Evolutionary conservation across 35 echinoderm and acorn worm species (phyloP), one percentile per base, ranked within the genome.

Genomic region (Anneissia japonica): DNA sequence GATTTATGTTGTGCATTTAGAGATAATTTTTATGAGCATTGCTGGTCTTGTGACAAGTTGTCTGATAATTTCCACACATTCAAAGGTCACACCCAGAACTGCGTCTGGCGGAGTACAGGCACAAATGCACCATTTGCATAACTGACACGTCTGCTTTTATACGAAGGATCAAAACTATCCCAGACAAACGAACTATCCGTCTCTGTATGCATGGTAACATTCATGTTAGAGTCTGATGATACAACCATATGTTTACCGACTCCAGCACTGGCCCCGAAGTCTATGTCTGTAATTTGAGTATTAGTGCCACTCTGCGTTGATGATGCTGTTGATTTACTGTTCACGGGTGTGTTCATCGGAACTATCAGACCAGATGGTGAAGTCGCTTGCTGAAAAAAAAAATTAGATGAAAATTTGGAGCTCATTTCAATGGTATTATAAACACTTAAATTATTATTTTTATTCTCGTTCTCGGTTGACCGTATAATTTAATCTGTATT

Each of bases 221-320:
- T 87, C 87, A 91, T 83, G 74, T 91, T 93, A 12, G 88, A 84
- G 79, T 97, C 91, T 10, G 94, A 92, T 6, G 94, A 97, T 28
- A 97, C 94, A 23, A 64, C 26, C 74, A 85, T 92, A 64, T 81
- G 90, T 32, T 97, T 91, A 17, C 83, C 87, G 4, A 93, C 84
- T 26, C 94, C 94, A 33, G 94, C 94, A 77, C 94, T 97, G 10
- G 91, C 91, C 19, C 94, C 94, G 78, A 89, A 92, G 45, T 92
- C 89, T 14, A 88, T 90, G 35, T 97, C 94, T 2, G 28, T 46
- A 29, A 87, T 77, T 77, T 40, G 43, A 7, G 41, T 86, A 32
- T 77, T 64, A n/a, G 5, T 19, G 55, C 34, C 26, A 32, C 23
- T 83, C 10, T 30, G 74, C 0, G 73, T 73, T 26, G 72, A 82